Evolutionary conservation across 1,140 invertebrate genomes (phyloP), one percentile per base, ranked within the genome.

Genomic region (Glossosoma conforme): DNA sequence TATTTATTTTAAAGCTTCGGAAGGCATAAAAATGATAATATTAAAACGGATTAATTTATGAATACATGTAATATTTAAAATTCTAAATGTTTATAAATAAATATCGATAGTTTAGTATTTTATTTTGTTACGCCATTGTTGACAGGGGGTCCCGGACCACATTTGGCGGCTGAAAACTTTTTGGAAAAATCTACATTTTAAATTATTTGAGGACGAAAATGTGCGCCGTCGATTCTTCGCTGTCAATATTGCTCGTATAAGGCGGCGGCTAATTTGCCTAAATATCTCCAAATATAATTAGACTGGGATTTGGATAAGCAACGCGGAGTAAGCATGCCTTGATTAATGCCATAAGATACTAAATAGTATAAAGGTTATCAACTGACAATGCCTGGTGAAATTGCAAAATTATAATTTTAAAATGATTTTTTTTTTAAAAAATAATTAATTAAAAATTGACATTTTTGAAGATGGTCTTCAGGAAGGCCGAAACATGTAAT

Each of bases 111-210:
- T 28, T 28, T 8, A 28, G 25, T 28, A 6, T 28, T 8, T 8
- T 8, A 28, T 28, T n/a, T 28, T 6, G 25, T 28, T 28, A 28
- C 6, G 6, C 25, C 25, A n/a, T n/a, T n/a, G 25, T 44, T 44
- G 19, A 4, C 42, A 32, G 42, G 17, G 44, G 36, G 33, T 17
- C 17, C 19, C 17, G 17, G n/a, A 36, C 14, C 4, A 9, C 38
- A 9, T 37, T 14, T 14, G 33, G 44, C 22, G 19, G 19, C 19
- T 6, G 13, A 44, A 18, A 14, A 24, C 36, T 24, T 8, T 28
- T 3, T 21, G 36, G 20, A 47, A 56, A 52, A 44, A 57, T 57
- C 42, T 53, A 53, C 45, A 57, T 53, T 57, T 57, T 48, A 57
- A 57, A 57, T n/a, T n/a, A n/a, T 53, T 41, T 28, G 3, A 41